These are phyloP conservation scores for Gopherus evgoodei DNA, from an alignment of 2,113 vertebrate species.

Conservation along the genomic window DNA sequence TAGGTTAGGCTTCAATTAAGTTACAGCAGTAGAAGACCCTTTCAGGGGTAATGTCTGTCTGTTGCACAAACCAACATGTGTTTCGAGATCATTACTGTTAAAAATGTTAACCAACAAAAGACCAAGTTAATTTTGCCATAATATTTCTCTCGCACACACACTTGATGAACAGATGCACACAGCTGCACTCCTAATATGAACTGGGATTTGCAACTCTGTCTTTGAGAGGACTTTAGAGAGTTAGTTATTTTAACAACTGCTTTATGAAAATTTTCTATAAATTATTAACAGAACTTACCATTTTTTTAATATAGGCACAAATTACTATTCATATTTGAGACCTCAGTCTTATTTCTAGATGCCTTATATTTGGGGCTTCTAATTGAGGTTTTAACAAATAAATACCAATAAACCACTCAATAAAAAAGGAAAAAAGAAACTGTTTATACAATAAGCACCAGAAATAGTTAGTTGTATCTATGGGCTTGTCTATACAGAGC, in stretches of 20 bases:
- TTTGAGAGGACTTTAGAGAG: background rate
- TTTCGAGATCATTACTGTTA: slow-evolving; percentile 19
- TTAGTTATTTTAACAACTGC: background rate
- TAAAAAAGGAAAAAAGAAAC: background rate
- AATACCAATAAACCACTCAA: background rate
- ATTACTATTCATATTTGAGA: background rate
- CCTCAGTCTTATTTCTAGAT: background rate
- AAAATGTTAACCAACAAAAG: slow-evolving; percentile 12
- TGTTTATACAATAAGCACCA: background rate
- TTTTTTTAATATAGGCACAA: background rate
- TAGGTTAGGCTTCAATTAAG: background rate
- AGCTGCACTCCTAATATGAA: background rate
- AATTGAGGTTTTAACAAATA: background rate
- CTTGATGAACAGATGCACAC: background rate
- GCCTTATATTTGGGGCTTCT: no score
- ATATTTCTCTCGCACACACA: background rate
- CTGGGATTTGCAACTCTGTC: background rate
- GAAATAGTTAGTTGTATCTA: background rate
- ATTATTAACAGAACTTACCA: background rate
- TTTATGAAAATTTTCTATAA: background rate
- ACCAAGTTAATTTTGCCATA: slow-evolving; percentile 4
- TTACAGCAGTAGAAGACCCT: background rate
- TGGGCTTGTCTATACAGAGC: background rate
- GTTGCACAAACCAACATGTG: background rate
- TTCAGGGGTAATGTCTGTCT: background rate